Evolutionary conservation across 2,888 invertebrate species (phyloP), one percentile per base, ranked within the genome.

Genomic region (Andrena trimmerana): DNA sequence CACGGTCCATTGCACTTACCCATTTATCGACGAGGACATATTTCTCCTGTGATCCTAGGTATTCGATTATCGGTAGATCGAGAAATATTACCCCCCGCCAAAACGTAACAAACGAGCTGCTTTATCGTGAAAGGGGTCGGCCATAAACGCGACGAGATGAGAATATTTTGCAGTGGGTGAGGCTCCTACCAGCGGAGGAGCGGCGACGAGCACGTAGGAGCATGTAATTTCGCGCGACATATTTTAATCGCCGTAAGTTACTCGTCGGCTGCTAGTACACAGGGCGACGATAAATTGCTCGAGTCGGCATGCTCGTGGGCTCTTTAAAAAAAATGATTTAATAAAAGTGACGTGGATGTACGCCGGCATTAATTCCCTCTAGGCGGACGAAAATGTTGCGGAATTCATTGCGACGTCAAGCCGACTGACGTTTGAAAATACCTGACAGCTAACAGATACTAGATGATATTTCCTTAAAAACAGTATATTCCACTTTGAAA

Each of bases 191-290:
- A 42, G 27, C 0, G 10, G 16, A 36, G 24, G 48, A 50, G 66
- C 13, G 36, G 27, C 29, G 36, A 59, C 16, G 63, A 50, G 20
- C 31, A 65, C 52, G 52, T 65, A 48, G 66, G 59, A 66, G 52
- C 69, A 8, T 65, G 77, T 70, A 80, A 80, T 78, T 70, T 77
- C 78, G 78, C 70, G 70, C 66, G 70, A 80, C 78, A 78, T 70
- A 70, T 80, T 80, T 80, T 80, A 78, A 78, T 80, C 66, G 60
- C 52, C 4, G 27, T 71, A 66, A 77, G 60, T 80, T 78, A 60
- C 66, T 52, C 65, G 69, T 66, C 66, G 59, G 68, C 60, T 20
- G 65, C 42, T 80, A 66, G 36, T 31, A 50, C 63, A 57, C 68
- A 42, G 50, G 16, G 29, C 70, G 65, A 24, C 42, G 78, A 71